Percentiles rank a stretch among this genome's conserved stretches.
phyloP scores from a whole-genome alignment of 2,113 vertebrate genomes.

The Halcyon senegalensis region DNA sequence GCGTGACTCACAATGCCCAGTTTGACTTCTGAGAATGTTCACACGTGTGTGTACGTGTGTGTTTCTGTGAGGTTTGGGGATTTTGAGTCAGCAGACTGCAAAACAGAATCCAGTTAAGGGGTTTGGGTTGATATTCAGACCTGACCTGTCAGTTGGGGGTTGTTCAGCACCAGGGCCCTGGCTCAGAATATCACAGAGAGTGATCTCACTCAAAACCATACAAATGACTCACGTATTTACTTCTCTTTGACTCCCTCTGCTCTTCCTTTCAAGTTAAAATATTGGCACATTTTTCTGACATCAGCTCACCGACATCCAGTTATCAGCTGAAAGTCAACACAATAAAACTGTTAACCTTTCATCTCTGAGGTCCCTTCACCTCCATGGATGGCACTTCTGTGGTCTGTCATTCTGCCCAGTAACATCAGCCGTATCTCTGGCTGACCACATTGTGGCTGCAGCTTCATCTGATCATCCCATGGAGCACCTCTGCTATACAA shows the following conservation, averaged over 20 bases:
- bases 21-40: background rate
- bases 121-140: background rate
- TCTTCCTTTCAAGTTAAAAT: conserved; percentile 51
- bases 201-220: conserved; percentile 26
- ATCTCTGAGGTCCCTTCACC: background rate
- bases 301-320: conserved; percentile 27
- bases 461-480: rapidly evolving
- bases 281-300: conserved; percentile 14
- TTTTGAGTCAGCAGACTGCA: background rate
- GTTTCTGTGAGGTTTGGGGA: background rate
- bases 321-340: background rate
- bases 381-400: rapidly evolving
- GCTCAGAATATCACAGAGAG: background rate
- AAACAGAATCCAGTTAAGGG: background rate
- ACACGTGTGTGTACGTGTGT: rapidly evolving
- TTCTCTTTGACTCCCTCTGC: background rate
- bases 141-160: background rate
- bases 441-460: background rate
- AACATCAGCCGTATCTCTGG: background rate
- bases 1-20: rapidly evolving
- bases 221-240: conserved; percentile 43
- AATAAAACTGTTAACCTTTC: background rate
- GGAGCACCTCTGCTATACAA: background rate
- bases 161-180: background rate
- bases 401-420: background rate